phyloP scores from a whole-genome alignment of 2,797 vertebrate species.

The Thripadectes ignobilis region DNA sequence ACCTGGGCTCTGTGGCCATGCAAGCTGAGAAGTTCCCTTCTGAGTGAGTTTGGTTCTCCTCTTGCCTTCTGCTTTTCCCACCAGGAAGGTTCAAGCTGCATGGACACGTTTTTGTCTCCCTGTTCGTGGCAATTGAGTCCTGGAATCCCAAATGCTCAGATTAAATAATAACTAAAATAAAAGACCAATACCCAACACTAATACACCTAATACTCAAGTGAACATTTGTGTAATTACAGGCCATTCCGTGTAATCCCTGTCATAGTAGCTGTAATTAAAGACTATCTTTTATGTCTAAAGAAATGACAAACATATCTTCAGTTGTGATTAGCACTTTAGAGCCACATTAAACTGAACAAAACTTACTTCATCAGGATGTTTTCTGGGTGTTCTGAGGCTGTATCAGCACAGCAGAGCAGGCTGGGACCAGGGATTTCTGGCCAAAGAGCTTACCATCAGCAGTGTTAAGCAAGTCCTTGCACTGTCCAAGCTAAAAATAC shows the following conservation, averaged over 20 bases:
- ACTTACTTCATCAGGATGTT: background rate
- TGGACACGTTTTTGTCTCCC: background rate
- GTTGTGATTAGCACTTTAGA: background rate
- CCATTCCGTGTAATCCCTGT: background rate
- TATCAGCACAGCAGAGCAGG: background rate
- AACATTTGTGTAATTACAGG: constrained; percentile 33
- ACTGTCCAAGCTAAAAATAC: background rate
- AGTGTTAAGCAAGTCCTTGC: background rate
- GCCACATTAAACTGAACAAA: background rate
- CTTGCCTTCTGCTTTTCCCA: background rate
- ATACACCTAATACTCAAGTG: background rate
- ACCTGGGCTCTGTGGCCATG: constrained; percentile 83
- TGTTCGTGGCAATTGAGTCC: background rate
- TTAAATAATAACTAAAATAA: background rate
- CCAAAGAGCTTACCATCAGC: background rate
- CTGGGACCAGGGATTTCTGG: background rate
- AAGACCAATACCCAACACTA: background rate
- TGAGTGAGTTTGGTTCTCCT: constrained; percentile 75
- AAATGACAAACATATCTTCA: background rate
- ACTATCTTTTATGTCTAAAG: background rate
- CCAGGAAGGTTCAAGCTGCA: background rate
- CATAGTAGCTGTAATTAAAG: constrained; percentile 29
- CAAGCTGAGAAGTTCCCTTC: constrained; percentile 85
- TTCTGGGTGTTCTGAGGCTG: background rate
- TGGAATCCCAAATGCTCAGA: background rate